A percentile compares a stretch with the other conserved stretches of the same genome.
Conservation (phyloP, 2,888 invertebrate species). For the Rutpela maculata region DNA sequence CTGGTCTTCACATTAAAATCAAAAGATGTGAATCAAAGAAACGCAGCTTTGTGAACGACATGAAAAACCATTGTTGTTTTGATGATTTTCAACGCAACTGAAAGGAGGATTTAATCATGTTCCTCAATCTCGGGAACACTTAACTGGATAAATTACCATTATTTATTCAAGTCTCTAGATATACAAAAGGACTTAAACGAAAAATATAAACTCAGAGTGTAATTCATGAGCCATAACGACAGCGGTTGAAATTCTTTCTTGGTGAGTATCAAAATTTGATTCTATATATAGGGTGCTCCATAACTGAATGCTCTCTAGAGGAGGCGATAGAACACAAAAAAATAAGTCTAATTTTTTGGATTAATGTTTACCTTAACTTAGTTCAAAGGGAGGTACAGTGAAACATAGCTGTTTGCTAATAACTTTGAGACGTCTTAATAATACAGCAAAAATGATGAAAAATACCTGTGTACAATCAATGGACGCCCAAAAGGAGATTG, state of each 20-base stretch:
- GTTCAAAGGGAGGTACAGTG: no score
- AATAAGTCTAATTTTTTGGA: no score
- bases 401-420: no score
- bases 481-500: no score
- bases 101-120: constrained; percentile 58
- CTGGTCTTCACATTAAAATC: not conserved
- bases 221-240: not conserved
- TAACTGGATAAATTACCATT: constrained; percentile 57
- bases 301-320: no score
- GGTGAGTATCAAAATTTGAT: not conserved
- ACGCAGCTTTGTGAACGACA: not conserved
- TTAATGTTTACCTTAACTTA: no score
- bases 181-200: constrained; percentile 41
- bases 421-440: no score
- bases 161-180: constrained; percentile 56
- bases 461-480: no score
- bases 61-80: constrained; percentile 20
- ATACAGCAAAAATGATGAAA: no score
- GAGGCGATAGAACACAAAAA: no score
- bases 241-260: not conserved
- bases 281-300: no score
- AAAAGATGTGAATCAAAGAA: constrained; percentile 5
- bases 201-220: constrained; percentile 3
- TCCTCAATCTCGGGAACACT: constrained; percentile 58
- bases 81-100: constrained; percentile 40